phyloP scores from a whole-genome alignment of 1,140 invertebrate species.

The Plectus sambesii region DNA sequence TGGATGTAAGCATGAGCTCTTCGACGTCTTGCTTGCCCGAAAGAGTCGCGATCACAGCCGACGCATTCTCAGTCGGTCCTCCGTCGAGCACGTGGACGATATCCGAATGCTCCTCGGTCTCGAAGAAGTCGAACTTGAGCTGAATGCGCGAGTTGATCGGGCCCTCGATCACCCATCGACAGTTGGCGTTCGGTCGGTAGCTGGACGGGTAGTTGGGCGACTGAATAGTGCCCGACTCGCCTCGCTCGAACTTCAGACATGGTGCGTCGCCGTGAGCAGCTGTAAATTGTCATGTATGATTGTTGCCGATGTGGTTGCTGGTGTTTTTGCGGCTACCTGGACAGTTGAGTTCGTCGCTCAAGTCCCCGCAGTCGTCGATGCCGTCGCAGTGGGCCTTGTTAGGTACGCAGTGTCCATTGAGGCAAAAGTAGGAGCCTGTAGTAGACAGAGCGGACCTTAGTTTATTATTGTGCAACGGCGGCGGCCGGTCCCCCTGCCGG shows the following conservation, averaged over 20 bases:
- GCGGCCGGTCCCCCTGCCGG: background rate
- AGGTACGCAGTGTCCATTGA: constrained; percentile 49
- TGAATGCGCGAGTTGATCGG: constrained; percentile 75
- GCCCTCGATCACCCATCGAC: constrained; percentile 92
- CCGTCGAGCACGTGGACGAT: constrained; percentile 87
- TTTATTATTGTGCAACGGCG: constrained; percentile 10
- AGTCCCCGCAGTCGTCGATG: constrained; percentile 49
- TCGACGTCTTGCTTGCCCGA: constrained; percentile 70
- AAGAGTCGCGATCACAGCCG: constrained; percentile 74
- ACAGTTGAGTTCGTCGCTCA: constrained; percentile 50
- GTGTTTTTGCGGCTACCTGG: constrained; percentile 27
- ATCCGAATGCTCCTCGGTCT: constrained; percentile 88
- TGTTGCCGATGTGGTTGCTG: no score
- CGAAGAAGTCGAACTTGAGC: constrained; percentile 76
- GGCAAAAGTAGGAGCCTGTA: constrained; percentile 49
- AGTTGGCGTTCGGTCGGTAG: constrained; percentile 74
- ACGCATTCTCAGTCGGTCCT: constrained; percentile 81
- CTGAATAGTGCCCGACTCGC: constrained; percentile 75
- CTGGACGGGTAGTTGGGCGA: constrained; percentile 85
- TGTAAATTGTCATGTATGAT: constrained; percentile 13
- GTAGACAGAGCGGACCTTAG: constrained; percentile 10
- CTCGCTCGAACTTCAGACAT: constrained; percentile 76
- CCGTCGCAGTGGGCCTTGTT: constrained; percentile 49
- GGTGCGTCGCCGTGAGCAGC: constrained; percentile 44
- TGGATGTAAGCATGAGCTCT: constrained; percentile 73